These are phyloP conservation scores for Hirtodrosophila histrioides DNA, from an alignment of 2,888 invertebrate species.

Conservation along the genomic window DNA sequence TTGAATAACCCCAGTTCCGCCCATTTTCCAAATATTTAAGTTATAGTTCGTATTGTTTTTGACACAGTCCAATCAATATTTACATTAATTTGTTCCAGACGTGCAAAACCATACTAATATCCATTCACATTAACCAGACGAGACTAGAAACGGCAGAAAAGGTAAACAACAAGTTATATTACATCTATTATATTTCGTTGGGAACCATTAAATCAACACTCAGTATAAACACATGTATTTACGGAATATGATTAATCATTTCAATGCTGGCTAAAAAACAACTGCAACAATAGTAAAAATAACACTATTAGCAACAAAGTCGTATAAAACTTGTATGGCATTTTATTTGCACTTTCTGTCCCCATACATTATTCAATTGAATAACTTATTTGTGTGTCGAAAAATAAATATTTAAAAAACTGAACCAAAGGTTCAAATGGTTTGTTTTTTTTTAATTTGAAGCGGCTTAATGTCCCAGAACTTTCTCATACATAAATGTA, in stretches of 20 bases:
- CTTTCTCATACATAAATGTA: background rate
- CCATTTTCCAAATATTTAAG: background rate
- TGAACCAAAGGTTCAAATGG: conserved; percentile 11
- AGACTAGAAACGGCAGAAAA: conserved; percentile 13
- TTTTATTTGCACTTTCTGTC: background rate
- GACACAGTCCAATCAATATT: conserved; percentile 8
- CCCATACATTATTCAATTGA: conserved; percentile 43
- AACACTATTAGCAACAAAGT: conserved; percentile 11
- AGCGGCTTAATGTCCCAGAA: conserved; percentile 27
- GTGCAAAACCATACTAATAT: conserved; percentile 8
- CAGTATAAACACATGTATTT: conserved; percentile 13
- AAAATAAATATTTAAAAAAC: conserved; percentile 26
- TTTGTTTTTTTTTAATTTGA: conserved; percentile 16
- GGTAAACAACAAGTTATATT: conserved; percentile 4
- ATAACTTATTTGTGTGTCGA: conserved; percentile 14
- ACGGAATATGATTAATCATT: conserved; percentile 29
- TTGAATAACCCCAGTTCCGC: no score
- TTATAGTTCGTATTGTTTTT: background rate
- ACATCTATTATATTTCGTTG: conserved; percentile 5
- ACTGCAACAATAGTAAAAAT: conserved; percentile 17
- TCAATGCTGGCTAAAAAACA: conserved; percentile 4
- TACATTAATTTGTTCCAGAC: conserved; percentile 7
- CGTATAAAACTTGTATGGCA: background rate
- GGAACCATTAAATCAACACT: conserved; percentile 12
- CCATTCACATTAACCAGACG: conserved; percentile 7